Conservation (phyloP, 2,888 invertebrate species). For the Synanthedon tipuliformis region DNA sequence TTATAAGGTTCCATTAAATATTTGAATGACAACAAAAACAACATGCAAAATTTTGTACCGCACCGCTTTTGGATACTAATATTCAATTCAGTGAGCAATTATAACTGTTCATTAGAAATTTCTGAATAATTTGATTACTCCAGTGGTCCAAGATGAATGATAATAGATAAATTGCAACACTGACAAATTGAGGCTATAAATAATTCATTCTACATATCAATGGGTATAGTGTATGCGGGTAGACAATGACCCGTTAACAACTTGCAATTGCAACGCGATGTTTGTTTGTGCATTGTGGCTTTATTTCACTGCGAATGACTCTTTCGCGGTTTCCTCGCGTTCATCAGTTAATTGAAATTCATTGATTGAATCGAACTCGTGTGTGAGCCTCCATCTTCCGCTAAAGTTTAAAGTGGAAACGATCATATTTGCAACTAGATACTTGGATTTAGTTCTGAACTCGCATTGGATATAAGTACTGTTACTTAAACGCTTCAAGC, state of each 20-base stretch:
- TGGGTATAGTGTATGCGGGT: slow-evolving; percentile 23
- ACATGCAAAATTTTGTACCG: too few relatives aligned
- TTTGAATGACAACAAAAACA: too few relatives aligned
- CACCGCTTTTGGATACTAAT: too few relatives aligned
- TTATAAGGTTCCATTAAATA: too few relatives aligned
- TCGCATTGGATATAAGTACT: background rate
- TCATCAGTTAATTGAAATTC: slow-evolving; percentile 33
- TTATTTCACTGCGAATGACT: slow-evolving; percentile 18
- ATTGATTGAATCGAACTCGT: slow-evolving; percentile 20
- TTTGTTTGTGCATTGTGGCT: slow-evolving; percentile 26
- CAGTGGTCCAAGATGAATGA: slow-evolving; percentile 7
- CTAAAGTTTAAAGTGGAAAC: background rate
- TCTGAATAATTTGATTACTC: background rate
- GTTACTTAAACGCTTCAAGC: background rate
- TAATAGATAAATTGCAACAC: slow-evolving; percentile 10
- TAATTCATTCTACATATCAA: slow-evolving; percentile 7
- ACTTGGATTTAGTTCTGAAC: background rate
- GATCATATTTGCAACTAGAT: background rate
- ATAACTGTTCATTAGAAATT: background rate
- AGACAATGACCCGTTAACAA: slow-evolving; percentile 36
- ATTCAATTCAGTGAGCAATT: too few relatives aligned
- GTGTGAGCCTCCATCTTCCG: background rate
- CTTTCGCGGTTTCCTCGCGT: slow-evolving; percentile 15
- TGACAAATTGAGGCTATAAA: slow-evolving; percentile 20
- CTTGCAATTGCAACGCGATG: slow-evolving; percentile 21